These are phyloP conservation scores for Characodon lateralis DNA, from an alignment of 2,797 vertebrate species.

Conservation along the genomic window DNA sequence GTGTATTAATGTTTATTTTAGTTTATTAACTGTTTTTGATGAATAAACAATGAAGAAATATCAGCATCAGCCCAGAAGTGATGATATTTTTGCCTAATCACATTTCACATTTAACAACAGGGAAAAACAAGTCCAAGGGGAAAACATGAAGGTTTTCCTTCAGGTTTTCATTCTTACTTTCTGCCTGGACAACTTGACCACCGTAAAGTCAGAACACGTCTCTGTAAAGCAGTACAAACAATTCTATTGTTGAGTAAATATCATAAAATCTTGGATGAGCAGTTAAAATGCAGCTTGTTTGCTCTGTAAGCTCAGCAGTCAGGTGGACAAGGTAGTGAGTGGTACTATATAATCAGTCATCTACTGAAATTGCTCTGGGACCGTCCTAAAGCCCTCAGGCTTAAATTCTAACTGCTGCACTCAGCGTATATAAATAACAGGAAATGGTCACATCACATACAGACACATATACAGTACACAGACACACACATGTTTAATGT, in stretches of 20 bases:
- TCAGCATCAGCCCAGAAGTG: neutral
- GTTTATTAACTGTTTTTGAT: neutral
- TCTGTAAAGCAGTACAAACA: slow-evolving; percentile 3
- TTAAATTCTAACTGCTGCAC: slow-evolving; percentile 60
- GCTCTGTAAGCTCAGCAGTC: slow-evolving; percentile 12
- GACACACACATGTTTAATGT: slow-evolving; percentile 13
- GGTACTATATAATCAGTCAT: slow-evolving; percentile 42
- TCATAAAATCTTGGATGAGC: slow-evolving; percentile 1
- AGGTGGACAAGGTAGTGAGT: slow-evolving; percentile 31
- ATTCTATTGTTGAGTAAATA: slow-evolving; percentile 2
- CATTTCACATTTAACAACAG: neutral
- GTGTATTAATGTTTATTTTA: neutral
- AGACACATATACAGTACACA: slow-evolving; percentile 15
- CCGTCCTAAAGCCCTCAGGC: slow-evolving; percentile 45
- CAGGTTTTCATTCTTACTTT: neutral
- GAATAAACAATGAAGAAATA: neutral
- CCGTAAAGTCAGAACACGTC: neutral
- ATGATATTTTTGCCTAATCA: neutral
- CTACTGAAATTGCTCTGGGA: slow-evolving; percentile 70
- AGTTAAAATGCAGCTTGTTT: neutral
- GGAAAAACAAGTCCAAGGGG: neutral
- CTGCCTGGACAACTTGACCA: slow-evolving; percentile 6
- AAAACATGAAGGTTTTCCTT: neutral
- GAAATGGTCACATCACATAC: slow-evolving; percentile 24
- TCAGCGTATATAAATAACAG: slow-evolving; percentile 73